Percentiles rank a stretch among this genome's conserved stretches.
These are phyloP conservation scores for Papilio aristodemus DNA, from an alignment of 1,140 invertebrate species.

Conservation along the genomic window DNA sequence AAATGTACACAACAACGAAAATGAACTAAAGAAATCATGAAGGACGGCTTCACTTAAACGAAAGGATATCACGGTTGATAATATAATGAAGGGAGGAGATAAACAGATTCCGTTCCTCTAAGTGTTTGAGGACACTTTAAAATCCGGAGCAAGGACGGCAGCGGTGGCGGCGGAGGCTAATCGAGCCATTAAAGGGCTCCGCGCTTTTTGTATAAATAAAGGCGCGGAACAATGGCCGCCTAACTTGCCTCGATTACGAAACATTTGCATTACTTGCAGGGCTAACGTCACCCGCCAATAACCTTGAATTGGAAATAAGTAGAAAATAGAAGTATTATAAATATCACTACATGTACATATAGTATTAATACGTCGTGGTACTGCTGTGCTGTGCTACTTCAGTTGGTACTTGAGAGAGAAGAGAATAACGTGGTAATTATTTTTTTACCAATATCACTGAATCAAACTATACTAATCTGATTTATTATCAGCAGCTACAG, in stretches of 20 bases:
- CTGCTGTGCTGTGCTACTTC: too few relatives aligned
- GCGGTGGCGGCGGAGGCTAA: slow-evolving; percentile 13
- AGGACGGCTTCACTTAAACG: neutral
- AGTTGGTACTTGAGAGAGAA: too few relatives aligned
- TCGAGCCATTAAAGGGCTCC: slow-evolving; percentile 26
- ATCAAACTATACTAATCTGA: too few relatives aligned
- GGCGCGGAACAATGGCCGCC: slow-evolving; percentile 13
- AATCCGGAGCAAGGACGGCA: slow-evolving; percentile 29
- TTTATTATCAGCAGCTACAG: too few relatives aligned
- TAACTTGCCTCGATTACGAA: slow-evolving; percentile 26
- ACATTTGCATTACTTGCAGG: slow-evolving; percentile 31
- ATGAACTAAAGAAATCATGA: neutral
- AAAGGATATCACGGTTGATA: slow-evolving; percentile 9
- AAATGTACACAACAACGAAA: too few relatives aligned
- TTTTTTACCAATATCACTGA: too few relatives aligned
- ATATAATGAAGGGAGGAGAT: slow-evolving; percentile 5
- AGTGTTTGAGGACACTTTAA: slow-evolving; percentile 31
- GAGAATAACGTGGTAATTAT: too few relatives aligned
- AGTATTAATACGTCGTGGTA: too few relatives aligned
- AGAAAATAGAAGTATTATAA: slow-evolving; percentile 6
- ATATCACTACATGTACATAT: neutral
- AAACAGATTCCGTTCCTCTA: slow-evolving; percentile 25
- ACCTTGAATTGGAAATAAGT: neutral
- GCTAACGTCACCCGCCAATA: slow-evolving; percentile 9
- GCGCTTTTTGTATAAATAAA: slow-evolving; percentile 33